These are phyloP conservation scores for Ephydatia muelleri DNA, from an alignment of 37 sponge, comb jelly and placozoan genomes.

Conservation along the genomic window DNA sequence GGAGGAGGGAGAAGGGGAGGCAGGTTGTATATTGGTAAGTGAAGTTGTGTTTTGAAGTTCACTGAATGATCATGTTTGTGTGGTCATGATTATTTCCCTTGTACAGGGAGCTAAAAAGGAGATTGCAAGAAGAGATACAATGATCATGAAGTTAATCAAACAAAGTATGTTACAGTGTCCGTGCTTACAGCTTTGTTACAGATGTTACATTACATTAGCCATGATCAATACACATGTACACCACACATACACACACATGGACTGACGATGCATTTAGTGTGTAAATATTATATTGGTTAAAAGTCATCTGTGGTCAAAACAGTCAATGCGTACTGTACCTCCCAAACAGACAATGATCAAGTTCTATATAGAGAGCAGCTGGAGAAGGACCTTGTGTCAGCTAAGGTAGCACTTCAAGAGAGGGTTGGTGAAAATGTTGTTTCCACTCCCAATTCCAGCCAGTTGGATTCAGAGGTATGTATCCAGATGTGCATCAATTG, in stretches of 20 bases:
- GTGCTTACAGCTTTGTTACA: neutral
- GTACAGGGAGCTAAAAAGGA: constrained; percentile 22
- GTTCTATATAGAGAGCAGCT: constrained; percentile 36
- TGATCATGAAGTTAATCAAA: constrained; percentile 58
- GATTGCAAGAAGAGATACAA: constrained; percentile 64
- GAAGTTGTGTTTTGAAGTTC: constrained; percentile 7
- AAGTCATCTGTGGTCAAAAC: no score
- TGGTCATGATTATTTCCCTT: neutral
- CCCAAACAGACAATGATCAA: constrained; percentile 51
- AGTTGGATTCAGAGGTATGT: no score
- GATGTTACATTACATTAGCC: neutral
- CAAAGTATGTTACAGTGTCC: constrained; percentile 54
- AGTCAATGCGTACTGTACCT: no score
- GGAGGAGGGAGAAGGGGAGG: no score
- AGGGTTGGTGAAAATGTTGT: neutral
- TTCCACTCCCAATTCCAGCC: no score
- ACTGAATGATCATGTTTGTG: neutral
- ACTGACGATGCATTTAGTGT: no score
- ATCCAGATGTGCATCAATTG: no score
- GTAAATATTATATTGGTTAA: no score
- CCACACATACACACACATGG: no score
- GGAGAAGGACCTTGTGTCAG: constrained; percentile 52
- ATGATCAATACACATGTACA: no score
- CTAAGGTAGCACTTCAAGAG: constrained; percentile 43
- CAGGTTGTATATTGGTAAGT: constrained; percentile 26